Percentiles rank a stretch among this genome's conserved stretches.
Evolutionary conservation across 2,888 invertebrate genomes (phyloP).

Genomic region (Torymus aiolomorphi): DNA sequence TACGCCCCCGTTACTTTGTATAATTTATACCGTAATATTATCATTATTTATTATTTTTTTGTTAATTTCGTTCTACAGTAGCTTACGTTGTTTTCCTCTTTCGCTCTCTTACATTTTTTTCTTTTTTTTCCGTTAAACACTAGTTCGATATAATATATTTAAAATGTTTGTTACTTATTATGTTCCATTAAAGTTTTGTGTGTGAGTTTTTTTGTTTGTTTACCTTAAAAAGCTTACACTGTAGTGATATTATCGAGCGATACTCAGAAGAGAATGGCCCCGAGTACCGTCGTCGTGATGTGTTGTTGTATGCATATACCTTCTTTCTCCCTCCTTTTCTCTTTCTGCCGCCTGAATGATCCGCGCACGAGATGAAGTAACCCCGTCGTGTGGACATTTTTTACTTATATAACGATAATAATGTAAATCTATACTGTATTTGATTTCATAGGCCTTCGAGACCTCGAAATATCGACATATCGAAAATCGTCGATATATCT

Average conservation of each 20-base stretch:
- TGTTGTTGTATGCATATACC: constrained; percentile 55
- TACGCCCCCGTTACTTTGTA: constrained; percentile 67
- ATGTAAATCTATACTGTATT: not conserved
- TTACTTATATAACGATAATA: too few relatives aligned
- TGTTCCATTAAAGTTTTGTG: constrained; percentile 10
- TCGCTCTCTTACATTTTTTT: constrained; percentile 37
- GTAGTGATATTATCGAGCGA: constrained; percentile 74
- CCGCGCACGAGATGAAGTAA: constrained; percentile 28
- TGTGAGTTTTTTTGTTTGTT: not conserved
- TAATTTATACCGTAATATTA: constrained; percentile 57
- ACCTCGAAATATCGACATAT: not conserved
- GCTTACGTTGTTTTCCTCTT: constrained; percentile 61
- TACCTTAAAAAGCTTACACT: constrained; percentile 73
- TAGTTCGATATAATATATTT: constrained; percentile 56
- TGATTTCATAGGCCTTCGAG: not conserved
- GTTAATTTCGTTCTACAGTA: constrained; percentile 57
- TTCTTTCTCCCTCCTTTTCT: too few relatives aligned
- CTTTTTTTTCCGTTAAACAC: constrained; percentile 47
- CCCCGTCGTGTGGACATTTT: constrained; percentile 10
- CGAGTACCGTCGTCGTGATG: constrained; percentile 64
- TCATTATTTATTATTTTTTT: constrained; percentile 53
- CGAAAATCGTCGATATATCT: not conserved
- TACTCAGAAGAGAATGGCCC: constrained; percentile 64
- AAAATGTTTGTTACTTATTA: constrained; percentile 59
- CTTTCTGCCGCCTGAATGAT: constrained; percentile 17